Conservation (phyloP, 2,113 vertebrate species). For the Petrocephalus microphthalmus region DNA sequence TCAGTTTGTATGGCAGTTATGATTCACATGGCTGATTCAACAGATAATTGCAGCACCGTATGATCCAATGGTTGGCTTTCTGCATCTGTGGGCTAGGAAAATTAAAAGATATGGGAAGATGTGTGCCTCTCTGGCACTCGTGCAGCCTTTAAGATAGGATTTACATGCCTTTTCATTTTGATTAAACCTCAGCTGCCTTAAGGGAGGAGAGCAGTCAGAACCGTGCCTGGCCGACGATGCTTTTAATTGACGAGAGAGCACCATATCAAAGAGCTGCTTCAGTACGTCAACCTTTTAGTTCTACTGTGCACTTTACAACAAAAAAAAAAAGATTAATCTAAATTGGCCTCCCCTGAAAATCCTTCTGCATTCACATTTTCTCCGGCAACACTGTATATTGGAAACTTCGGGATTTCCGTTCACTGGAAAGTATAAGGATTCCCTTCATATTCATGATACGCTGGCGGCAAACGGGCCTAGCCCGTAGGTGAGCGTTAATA, state of each 20-base stretch:
- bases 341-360: not conserved
- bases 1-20: constrained; percentile 31
- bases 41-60: constrained; percentile 39
- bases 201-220: constrained; percentile 50
- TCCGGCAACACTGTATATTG: not conserved
- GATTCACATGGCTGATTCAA: constrained; percentile 41
- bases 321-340: not conserved
- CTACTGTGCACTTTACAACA: not conserved
- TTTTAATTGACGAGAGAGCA: constrained; percentile 58
- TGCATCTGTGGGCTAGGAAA: constrained; percentile 34
- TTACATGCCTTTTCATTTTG: constrained; percentile 51
- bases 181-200: constrained; percentile 53
- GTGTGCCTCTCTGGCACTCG: constrained; percentile 40
- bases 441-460: not conserved
- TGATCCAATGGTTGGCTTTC: constrained; percentile 35
- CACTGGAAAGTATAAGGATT: not conserved
- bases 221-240: constrained; percentile 48
- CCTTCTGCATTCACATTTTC: not conserved
- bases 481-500: not conserved
- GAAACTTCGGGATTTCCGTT: not conserved
- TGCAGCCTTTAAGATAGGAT: constrained; percentile 52
- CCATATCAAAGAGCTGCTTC: constrained; percentile 49
- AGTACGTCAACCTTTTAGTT: not conserved
- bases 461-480: not conserved
- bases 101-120: constrained; percentile 35